Conservation (phyloP, 2,797 vertebrate genomes). For the Coranthus polyacanthus region DNA sequence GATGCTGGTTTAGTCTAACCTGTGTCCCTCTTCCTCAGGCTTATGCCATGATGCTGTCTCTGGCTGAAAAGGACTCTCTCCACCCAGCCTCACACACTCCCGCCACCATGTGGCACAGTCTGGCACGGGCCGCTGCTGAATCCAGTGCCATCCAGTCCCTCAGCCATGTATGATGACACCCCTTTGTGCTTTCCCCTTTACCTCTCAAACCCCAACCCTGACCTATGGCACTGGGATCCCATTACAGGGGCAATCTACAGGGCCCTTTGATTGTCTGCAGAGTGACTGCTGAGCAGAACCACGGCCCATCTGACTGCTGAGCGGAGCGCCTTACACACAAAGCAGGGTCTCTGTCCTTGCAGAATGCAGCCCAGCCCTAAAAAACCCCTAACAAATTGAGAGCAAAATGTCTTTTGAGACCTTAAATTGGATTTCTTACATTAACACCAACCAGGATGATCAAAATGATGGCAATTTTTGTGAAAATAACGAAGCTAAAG, state of each 20-base stretch:
- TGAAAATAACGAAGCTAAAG: conserved; percentile 86
- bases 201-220: conserved; percentile 56
- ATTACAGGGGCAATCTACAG: conserved; percentile 82
- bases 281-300: conserved; percentile 96
- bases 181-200: conserved; percentile 43
- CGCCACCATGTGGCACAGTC: conserved; percentile 96
- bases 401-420: conserved; percentile 86
- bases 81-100: conserved; percentile 90
- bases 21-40: conserved; percentile 81
- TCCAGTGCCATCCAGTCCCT: conserved; percentile 97
- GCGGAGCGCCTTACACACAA: conserved; percentile 90
- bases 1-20: neutral
- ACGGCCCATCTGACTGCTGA: conserved; percentile 79
- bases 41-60: conserved; percentile 98
- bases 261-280: conserved; percentile 88
- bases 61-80: conserved; percentile 97
- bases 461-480: conserved; percentile 64
- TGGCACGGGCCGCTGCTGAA: conserved; percentile 94
- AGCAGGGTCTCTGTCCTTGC: conserved; percentile 86
- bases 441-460: conserved; percentile 64
- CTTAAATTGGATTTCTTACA: conserved; percentile 86
- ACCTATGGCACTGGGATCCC: conserved; percentile 87
- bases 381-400: conserved; percentile 46
- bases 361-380: conserved; percentile 51
- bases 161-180: conserved; percentile 95